Base-by-base conservation (phyloP, 2,888 invertebrate genomes). In the Nycteola revayana region DNA sequence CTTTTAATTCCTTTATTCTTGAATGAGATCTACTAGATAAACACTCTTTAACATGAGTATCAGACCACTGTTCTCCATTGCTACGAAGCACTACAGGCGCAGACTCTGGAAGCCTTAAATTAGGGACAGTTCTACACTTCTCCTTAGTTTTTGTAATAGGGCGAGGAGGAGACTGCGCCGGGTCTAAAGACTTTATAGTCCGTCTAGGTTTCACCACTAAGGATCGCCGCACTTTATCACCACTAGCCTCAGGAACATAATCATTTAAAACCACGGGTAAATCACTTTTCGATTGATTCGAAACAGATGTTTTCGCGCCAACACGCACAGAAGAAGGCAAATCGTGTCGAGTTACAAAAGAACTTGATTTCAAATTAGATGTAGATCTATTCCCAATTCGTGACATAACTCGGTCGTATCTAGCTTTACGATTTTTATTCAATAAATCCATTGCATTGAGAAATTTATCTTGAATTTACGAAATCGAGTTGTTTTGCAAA, bases 391-490 rank as follows among this genome's bases (percentile, higher is more conserved):
- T 76, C 28, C 55, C 48, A 1, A 85, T 71, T 25, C 85, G 80
- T 17, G 87, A 58, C 86, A 85, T 83, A 0, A 87, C 84, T 61
- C 81, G 77, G 7, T 73, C 73, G 43, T 85, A 85, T 40, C 57
- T 74, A 10, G 60, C 70, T 21, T 28, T 58, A 26, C 42, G 36
- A 31, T 42, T 65, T 45, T 42, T 61, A 29, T 32, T 44, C 4
- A 14, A 36, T 22, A 37, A 37, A 46, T 67, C 55, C 75, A 76
- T 74, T 42, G 42, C 65, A 71, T 67, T 46, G 23, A 18, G 28
- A 25, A 9, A 28, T 2, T 23, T 10, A 18, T 14, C 17, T 28
- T 2, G 1, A 9, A 21, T 21, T 28, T 23, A 27, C 20, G 11
- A 42, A 41, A 52, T 43, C 42, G 26, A 43, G 45, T 47, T 49